These are phyloP conservation scores for Azemiops feae DNA, from an alignment of 2,113 vertebrate genomes.

Conservation along the genomic window DNA sequence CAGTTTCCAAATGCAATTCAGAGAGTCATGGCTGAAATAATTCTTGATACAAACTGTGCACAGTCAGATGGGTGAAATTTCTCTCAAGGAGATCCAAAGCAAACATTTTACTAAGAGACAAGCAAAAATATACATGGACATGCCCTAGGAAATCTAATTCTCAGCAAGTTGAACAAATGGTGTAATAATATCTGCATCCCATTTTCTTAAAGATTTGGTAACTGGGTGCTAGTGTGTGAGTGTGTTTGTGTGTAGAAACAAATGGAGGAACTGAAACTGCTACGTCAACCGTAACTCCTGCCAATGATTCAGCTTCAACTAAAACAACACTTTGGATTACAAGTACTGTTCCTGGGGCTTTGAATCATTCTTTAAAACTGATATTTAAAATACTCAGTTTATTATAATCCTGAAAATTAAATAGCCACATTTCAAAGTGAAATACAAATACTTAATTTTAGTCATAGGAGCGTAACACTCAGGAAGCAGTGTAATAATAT, in stretches of 20 bases:
- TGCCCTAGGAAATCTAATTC: slow-evolving; percentile 24
- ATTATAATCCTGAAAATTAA: neutral
- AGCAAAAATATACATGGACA: slow-evolving; percentile 29
- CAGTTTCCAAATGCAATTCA: slow-evolving; percentile 4
- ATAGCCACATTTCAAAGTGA: neutral
- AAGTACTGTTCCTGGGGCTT: neutral
- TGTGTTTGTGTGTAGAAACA: neutral
- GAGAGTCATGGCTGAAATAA: neutral
- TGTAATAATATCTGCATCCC: slow-evolving; percentile 25
- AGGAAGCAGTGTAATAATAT: neutral
- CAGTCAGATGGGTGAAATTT: slow-evolving; percentile 16
- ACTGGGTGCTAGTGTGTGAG: neutral
- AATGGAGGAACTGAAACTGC: neutral
- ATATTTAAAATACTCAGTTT: neutral
- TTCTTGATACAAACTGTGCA: slow-evolving; percentile 2
- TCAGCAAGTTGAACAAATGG: slow-evolving; percentile 34
- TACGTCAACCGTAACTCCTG: neutral
- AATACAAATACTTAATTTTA: neutral
- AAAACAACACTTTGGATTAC: neutral
- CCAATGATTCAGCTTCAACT: slow-evolving; percentile 9
- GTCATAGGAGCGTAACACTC: neutral
- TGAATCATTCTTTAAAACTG: neutral
- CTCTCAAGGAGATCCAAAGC: slow-evolving; percentile 34
- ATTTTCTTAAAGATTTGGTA: neutral
- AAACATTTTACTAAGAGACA: slow-evolving; percentile 36